phyloP scores from a whole-genome alignment of 37 sponge, comb jelly and placozoan species.

The Halisarca cf. caerulea region DNA sequence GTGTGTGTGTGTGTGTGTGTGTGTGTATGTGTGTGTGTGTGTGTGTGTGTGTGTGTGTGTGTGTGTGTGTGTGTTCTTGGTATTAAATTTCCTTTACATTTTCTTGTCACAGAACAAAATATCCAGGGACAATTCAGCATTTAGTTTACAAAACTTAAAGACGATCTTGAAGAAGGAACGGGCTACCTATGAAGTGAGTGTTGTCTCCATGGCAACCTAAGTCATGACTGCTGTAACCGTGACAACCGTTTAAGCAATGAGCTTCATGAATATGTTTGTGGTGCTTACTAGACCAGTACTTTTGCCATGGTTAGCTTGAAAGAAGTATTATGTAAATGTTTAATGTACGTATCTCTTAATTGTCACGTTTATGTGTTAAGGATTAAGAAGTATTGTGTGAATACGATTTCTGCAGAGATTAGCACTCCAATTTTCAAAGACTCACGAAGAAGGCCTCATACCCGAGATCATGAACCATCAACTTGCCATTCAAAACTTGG shows the following conservation, averaged over 20 bases:
- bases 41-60: conserved; percentile 15
- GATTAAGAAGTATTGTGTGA: background rate
- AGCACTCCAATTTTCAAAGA: background rate
- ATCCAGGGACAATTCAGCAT: conserved; percentile 3
- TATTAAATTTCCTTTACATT: background rate
- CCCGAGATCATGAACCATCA: conserved; percentile 54
- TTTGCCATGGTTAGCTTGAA: no score
- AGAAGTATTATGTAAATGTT: no score
- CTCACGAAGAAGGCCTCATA: background rate
- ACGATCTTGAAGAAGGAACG: conserved; percentile 62
- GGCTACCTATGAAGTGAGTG: conserved; percentile 46
- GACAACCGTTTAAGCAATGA: no score
- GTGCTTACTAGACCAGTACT: no score
- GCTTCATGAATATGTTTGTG: no score
- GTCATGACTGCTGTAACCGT: no score
- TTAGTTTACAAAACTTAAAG: conserved; percentile 60
- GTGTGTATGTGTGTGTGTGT: conserved; percentile 25
- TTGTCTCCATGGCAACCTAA: no score
- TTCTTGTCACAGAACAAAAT: background rate
- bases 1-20: background rate
- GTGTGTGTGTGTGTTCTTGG: conserved; percentile 11
- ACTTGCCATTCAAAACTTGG: conserved; percentile 56
- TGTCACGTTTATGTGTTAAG: no score
- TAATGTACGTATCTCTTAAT: no score
- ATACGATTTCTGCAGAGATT: background rate